Evolutionary conservation across 2,888 invertebrate genomes (phyloP).

Genomic region (Noctua janthina): DNA sequence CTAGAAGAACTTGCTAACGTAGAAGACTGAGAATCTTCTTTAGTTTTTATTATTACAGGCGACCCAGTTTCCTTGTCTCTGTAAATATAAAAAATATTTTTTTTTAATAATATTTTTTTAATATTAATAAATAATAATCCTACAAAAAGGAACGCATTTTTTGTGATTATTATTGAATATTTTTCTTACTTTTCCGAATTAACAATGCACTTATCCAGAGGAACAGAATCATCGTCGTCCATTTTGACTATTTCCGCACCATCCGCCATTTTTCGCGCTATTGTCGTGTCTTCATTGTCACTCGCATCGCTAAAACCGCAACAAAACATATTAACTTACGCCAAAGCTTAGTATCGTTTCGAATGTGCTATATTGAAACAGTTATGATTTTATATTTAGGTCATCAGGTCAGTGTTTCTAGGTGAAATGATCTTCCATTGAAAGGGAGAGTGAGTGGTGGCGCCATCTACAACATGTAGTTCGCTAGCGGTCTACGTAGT

Average conservation of each 20-base stretch:
- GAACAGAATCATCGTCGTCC: constrained; percentile 67
- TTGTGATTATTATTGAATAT: not conserved
- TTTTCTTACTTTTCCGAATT: constrained; percentile 7
- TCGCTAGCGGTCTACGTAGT: not conserved
- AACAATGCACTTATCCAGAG: constrained; percentile 43
- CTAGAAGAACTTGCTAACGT: constrained; percentile 64
- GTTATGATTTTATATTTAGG: constrained; percentile 1
- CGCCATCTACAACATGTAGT: not conserved
- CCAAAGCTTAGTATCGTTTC: not conserved
- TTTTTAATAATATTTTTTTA: not conserved
- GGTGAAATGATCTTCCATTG: constrained; percentile 2
- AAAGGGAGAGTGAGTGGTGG: not conserved
- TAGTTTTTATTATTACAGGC: constrained; percentile 33
- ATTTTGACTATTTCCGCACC: constrained; percentile 74
- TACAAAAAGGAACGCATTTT: no score
- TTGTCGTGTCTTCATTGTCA: constrained; percentile 77
- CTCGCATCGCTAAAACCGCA: constrained; percentile 77
- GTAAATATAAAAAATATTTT: constrained; percentile 46
- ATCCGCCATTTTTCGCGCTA: constrained; percentile 75
- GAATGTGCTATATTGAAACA: not conserved
- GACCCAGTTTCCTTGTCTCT: constrained; percentile 75
- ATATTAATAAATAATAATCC: not conserved
- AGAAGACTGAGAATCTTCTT: constrained; percentile 37
- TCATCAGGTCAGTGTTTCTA: constrained; percentile 9
- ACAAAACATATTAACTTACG: not conserved